Conservation (phyloP, 2,797 vertebrate species). For the Characodon lateralis region DNA sequence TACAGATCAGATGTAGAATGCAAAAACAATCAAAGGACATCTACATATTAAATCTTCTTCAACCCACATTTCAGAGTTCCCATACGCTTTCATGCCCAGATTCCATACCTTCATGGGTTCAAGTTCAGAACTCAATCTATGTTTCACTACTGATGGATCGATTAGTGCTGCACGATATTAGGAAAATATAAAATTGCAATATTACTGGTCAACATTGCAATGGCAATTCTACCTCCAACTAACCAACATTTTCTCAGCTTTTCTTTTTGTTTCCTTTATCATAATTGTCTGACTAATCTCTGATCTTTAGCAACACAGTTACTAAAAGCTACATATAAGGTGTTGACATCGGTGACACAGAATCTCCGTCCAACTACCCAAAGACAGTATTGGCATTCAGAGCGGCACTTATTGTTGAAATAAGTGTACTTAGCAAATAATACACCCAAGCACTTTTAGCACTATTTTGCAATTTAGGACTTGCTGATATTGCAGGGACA, state of each 20-base stretch:
- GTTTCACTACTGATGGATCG: background rate
- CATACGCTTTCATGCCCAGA: too few species aligned
- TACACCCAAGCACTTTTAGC: too few species aligned
- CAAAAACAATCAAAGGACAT: constrained; percentile 2
- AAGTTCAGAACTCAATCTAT: too few species aligned
- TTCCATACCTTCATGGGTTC: too few species aligned
- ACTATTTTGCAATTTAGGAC: too few species aligned
- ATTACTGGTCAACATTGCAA: background rate
- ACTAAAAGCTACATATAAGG: background rate
- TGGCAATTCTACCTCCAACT: too few species aligned
- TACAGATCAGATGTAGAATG: background rate
- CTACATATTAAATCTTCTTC: constrained; percentile 13
- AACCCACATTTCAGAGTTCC: constrained; percentile 1
- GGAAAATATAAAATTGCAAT: background rate
- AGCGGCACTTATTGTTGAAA: too few species aligned
- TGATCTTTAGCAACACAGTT: background rate
- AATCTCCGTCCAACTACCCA: too few species aligned
- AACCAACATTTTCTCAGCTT: background rate
- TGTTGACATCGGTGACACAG: background rate
- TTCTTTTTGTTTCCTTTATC: background rate
- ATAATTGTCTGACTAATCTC: background rate
- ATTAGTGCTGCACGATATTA: background rate
- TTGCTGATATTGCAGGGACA: background rate
- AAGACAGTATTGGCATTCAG: too few species aligned
- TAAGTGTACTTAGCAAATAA: too few species aligned